Evolutionary conservation across 2,113 vertebrate genomes (phyloP).

Genomic region (Prinia subflava): DNA sequence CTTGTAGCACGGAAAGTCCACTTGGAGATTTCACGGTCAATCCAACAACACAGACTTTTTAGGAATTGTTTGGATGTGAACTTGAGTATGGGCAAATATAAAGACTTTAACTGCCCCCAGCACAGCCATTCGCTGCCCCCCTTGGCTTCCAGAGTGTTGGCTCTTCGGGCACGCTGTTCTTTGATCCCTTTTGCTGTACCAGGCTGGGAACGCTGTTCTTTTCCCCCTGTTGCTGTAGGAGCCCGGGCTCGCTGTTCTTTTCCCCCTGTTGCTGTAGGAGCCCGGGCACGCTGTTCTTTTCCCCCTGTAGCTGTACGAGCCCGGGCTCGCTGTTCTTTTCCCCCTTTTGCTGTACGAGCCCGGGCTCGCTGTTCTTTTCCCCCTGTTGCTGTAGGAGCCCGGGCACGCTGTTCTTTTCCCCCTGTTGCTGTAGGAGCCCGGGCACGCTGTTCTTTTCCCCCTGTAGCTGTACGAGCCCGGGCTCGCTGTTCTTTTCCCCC

Average conservation of each 20-base stretch:
- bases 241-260: background rate
- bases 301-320: background rate
- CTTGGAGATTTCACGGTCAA: rapidly evolving
- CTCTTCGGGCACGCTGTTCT: background rate
- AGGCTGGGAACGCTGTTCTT: background rate
- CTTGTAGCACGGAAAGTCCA: rapidly evolving
- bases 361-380: background rate
- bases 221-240: background rate
- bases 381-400: background rate
- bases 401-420: background rate
- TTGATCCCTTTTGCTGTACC: rapidly evolving
- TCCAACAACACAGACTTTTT: rapidly evolving
- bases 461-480: too few relatives aligned
- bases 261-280: background rate
- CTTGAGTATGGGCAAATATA: rapidly evolving
- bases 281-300: background rate
- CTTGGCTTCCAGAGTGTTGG: rapidly evolving
- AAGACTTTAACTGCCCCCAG: rapidly evolving
- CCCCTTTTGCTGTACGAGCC: background rate
- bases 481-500: too few relatives aligned
- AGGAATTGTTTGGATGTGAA: rapidly evolving
- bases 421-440: background rate
- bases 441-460: background rate
- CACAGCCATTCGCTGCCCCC: rapidly evolving
- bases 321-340: too few relatives aligned